Conservation (phyloP, 2,113 vertebrate species). For the Aphelocoma coerulescens region DNA sequence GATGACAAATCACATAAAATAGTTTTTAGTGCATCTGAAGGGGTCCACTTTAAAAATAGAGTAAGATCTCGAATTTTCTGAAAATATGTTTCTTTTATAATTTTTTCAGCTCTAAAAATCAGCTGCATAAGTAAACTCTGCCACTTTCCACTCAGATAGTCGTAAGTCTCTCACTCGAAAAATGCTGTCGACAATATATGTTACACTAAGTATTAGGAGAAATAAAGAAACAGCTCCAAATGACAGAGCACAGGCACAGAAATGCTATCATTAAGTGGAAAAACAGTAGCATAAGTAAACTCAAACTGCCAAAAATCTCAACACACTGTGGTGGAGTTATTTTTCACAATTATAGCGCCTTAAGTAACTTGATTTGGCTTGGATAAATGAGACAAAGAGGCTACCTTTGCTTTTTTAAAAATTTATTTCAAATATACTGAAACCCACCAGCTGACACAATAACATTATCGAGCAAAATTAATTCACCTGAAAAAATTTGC, state of each 20-base stretch:
- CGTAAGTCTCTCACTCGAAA: background rate
- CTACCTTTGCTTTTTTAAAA: background rate
- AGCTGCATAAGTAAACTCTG: background rate
- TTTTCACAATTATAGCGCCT: background rate
- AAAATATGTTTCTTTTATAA: background rate
- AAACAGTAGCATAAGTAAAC: background rate
- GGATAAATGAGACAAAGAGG: background rate
- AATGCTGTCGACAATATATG: fast-evolving
- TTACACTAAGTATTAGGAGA: background rate
- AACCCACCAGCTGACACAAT: background rate
- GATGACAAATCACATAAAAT: fast-evolving
- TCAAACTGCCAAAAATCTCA: background rate
- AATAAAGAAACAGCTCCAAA: background rate
- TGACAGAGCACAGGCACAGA: background rate
- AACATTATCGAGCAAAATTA: background rate
- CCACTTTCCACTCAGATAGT: background rate
- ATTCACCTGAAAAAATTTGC: background rate
- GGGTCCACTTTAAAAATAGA: background rate
- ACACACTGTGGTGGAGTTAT: background rate
- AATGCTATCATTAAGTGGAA: background rate
- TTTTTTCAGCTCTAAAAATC: background rate
- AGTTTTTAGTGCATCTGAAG: background rate
- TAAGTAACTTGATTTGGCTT: background rate
- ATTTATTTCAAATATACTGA: background rate
- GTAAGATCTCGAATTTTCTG: background rate